Conservation (phyloP, 2,113 vertebrate genomes). For the Oenanthe melanoleuca region DNA sequence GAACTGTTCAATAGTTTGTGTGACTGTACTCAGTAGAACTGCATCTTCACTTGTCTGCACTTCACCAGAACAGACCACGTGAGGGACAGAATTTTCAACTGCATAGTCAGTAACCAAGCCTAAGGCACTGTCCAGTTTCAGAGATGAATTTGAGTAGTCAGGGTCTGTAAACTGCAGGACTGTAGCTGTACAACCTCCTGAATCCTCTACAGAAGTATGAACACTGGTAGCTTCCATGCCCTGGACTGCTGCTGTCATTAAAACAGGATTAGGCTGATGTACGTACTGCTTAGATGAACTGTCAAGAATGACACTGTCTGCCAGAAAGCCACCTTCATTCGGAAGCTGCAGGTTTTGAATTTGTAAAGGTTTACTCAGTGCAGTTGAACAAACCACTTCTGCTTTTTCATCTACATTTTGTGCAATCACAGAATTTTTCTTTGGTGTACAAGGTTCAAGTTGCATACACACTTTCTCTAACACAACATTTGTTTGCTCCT, state of each 20-base stretch:
- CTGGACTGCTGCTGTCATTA: conserved; percentile 51
- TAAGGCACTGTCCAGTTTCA: conserved; percentile 44
- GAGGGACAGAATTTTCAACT: conserved; percentile 32
- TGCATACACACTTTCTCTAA: conserved; percentile 23
- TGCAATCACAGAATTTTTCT: conserved; percentile 42
- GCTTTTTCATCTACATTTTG: neutral
- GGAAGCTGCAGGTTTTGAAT: neutral
- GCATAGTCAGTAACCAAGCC: conserved; percentile 41
- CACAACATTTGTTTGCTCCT: neutral
- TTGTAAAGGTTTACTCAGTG: neutral
- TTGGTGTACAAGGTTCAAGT: conserved; percentile 39
- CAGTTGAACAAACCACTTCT: conserved; percentile 5
- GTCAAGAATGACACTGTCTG: conserved; percentile 8
- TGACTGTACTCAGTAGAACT: conserved; percentile 69
- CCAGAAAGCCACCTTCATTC: neutral
- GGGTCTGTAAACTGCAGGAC: conserved; percentile 61
- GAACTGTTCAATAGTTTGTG: conserved; percentile 70
- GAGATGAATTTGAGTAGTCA: conserved; percentile 46
- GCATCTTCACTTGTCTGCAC: conserved; percentile 65
- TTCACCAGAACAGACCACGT: conserved; percentile 43
- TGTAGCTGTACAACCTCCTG: conserved; percentile 50
- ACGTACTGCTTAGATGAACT: neutral
- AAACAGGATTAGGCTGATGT: neutral
- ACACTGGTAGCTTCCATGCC: neutral
- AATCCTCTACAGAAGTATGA: conserved; percentile 38